These are phyloP conservation scores for Tenualosa ilisha DNA, from an alignment of 2,797 vertebrate genomes.

Conservation along the genomic window DNA sequence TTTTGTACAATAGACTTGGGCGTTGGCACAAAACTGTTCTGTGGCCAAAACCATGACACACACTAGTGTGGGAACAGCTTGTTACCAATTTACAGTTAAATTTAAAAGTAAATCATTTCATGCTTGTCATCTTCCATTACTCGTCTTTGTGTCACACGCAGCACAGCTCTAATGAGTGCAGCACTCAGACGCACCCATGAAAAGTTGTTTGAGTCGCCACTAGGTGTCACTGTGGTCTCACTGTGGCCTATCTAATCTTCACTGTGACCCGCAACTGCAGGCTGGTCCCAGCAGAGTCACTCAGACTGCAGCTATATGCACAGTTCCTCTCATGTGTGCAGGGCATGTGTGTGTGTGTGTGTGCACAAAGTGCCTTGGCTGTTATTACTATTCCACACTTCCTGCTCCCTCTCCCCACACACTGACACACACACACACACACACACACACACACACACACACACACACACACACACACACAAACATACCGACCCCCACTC, in stretches of 20 bases:
- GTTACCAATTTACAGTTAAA: too few relatives aligned
- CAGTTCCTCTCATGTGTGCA: background rate
- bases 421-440: background rate
- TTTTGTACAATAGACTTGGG: background rate
- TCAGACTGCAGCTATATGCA: background rate
- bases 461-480: background rate
- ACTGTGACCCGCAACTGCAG: background rate
- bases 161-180: background rate
- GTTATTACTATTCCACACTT: constrained; percentile 14
- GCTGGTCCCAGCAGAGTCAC: background rate
- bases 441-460: constrained; percentile 12
- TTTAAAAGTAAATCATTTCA: background rate
- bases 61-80: background rate
- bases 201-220: constrained; percentile 51
- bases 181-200: background rate
- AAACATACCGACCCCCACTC: background rate
- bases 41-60: background rate
- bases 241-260: background rate
- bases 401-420: background rate
- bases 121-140: background rate
- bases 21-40: background rate
- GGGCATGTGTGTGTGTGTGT: constrained; percentile 21
- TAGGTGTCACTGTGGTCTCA: constrained; percentile 78
- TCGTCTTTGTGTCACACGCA: background rate
- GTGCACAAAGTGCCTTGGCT: background rate